These are phyloP conservation scores for Callimorpha dominula DNA, from an alignment of 2,888 invertebrate genomes.

Conservation along the genomic window DNA sequence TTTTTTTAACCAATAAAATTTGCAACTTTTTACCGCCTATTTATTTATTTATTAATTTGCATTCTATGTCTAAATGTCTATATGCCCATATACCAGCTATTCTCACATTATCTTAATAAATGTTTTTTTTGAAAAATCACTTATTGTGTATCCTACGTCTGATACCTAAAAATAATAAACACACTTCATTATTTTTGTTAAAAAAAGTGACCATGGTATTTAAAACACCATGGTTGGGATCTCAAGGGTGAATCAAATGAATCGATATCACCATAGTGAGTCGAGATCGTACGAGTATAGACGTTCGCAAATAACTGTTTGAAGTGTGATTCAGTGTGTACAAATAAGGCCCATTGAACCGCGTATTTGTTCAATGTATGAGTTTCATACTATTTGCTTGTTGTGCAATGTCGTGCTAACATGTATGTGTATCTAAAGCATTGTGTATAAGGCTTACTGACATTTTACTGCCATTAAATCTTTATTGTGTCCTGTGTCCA, in stretches of 20 bases:
- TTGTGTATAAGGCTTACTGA: conserved; percentile 26
- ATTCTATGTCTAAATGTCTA: too few species aligned
- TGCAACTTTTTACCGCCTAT: too few species aligned
- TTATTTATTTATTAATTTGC: too few species aligned
- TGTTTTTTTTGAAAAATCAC: too few species aligned
- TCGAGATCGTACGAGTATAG: conserved; percentile 14
- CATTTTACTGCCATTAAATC: conserved; percentile 49
- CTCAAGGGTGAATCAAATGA: too few species aligned
- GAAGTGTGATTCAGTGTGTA: conserved; percentile 64
- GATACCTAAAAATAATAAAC: too few species aligned
- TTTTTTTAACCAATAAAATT: not conserved
- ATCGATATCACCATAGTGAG: conserved; percentile 17
- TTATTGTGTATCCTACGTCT: too few species aligned
- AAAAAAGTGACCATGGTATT: too few species aligned
- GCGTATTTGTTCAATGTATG: conserved; percentile 61
- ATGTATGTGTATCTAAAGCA: conserved; percentile 22
- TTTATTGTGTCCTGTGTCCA: not conserved
- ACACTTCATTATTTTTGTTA: too few species aligned
- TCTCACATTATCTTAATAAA: too few species aligned
- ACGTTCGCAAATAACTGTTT: conserved; percentile 53
- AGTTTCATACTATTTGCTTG: conserved; percentile 43
- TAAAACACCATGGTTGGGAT: too few species aligned
- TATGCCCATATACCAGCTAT: too few species aligned
- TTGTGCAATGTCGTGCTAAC: conserved; percentile 41
- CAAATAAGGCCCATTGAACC: conserved; percentile 65